phyloP scores from a whole-genome alignment of 1,140 invertebrate genomes.

The Scylla paramamosain region DNA sequence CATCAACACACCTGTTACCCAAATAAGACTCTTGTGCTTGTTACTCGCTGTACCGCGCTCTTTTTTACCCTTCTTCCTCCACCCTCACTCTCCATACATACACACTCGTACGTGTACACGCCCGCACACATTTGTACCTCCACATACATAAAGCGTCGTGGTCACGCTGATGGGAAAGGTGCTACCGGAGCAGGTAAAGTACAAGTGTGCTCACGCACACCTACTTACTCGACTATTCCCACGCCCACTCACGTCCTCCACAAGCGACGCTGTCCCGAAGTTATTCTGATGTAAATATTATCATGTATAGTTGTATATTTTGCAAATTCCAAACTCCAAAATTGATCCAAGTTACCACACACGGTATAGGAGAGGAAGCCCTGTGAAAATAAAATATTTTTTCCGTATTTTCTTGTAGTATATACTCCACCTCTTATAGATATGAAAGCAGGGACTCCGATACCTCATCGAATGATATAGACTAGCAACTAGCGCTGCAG shows the following conservation, averaged over 20 bases:
- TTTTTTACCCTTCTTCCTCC: not conserved
- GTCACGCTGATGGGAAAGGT: not conserved
- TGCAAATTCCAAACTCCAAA: not conserved
- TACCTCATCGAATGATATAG: too few species aligned
- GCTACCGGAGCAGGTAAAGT: not conserved
- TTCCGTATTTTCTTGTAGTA: not conserved
- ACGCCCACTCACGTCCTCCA: not conserved
- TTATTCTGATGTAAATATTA: not conserved
- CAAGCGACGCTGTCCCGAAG: too few species aligned
- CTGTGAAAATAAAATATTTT: not conserved
- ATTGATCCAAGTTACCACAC: not conserved
- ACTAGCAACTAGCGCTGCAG: too few species aligned
- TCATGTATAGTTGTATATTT: slow-evolving; percentile 15
- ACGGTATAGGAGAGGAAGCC: not conserved
- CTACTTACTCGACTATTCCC: not conserved
- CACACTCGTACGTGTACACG: not conserved
- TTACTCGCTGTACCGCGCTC: not conserved
- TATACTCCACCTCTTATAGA: not conserved
- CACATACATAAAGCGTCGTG: too few species aligned
- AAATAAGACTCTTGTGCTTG: not conserved
- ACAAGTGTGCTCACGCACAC: not conserved
- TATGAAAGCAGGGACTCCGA: too few species aligned
- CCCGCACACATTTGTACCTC: too few species aligned
- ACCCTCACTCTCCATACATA: not conserved
- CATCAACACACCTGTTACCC: not conserved